Evolutionary conservation across 2,113 vertebrate genomes (phyloP).

Genomic region (Campylorhamphus procurvoides): DNA sequence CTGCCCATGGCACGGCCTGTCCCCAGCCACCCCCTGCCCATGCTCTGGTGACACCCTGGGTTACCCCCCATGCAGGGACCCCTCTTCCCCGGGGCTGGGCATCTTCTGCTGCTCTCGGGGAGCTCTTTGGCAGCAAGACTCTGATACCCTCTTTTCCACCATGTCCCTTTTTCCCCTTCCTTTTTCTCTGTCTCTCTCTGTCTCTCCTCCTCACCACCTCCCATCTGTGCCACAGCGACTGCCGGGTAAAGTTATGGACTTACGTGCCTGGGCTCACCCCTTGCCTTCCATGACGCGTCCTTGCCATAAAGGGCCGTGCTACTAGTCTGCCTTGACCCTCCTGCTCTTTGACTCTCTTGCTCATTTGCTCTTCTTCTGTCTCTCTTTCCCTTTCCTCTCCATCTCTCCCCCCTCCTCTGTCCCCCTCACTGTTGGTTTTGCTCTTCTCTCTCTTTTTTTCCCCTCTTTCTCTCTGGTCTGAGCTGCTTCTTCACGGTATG

Average conservation of each 20-base stretch:
- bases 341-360: slow-evolving; percentile 60
- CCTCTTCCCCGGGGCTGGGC: neutral
- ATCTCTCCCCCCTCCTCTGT: slow-evolving; percentile 40
- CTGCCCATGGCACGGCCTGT: neutral
- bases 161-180: slow-evolving; percentile 61
- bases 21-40: neutral
- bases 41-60: neutral
- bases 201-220: slow-evolving; percentile 6
- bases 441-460: slow-evolving; percentile 10
- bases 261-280: slow-evolving; percentile 98
- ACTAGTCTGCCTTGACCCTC: slow-evolving; percentile 94
- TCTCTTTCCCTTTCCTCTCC: slow-evolving; percentile 1
- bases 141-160: slow-evolving; percentile 62
- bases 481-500: slow-evolving; percentile 82
- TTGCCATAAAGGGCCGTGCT: slow-evolving; percentile 98
- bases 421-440: slow-evolving; percentile 59
- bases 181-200: slow-evolving; percentile 53
- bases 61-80: neutral
- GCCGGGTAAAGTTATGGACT: slow-evolving; percentile 98
- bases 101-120: slow-evolving; percentile 22
- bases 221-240: slow-evolving; percentile 85
- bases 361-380: slow-evolving; percentile 49
- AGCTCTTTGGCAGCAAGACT: slow-evolving; percentile 53
- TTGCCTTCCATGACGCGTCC: slow-evolving; percentile 96
- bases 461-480: slow-evolving; percentile 64